phyloP scores from a whole-genome alignment of 2,113 vertebrate species.

The Ceratotherium simum region DNA sequence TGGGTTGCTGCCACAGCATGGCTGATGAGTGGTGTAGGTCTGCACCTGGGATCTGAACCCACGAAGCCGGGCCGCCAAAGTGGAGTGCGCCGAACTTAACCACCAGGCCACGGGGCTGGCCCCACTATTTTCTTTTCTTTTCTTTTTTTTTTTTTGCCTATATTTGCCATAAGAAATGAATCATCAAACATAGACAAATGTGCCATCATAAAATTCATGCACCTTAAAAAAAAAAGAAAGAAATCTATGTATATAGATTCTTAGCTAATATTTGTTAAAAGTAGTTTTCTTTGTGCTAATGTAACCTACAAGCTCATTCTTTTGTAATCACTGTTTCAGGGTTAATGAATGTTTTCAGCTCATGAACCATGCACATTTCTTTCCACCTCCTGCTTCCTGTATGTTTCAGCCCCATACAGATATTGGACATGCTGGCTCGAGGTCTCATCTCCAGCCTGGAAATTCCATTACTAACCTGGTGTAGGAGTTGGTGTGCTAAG shows the following conservation, averaged over 20 bases:
- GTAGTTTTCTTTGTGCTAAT: background rate
- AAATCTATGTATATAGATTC: background rate
- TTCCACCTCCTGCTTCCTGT: background rate
- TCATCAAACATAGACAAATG: background rate
- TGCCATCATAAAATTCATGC: background rate
- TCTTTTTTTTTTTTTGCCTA: background rate
- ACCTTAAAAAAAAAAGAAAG: background rate
- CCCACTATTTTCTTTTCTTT: too few species aligned
- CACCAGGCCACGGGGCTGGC: too few species aligned
- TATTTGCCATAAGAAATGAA: constrained; percentile 12
- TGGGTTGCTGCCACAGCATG: too few species aligned
- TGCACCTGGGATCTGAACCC: too few species aligned
- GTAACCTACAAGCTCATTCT: background rate
- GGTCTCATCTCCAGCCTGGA: background rate
- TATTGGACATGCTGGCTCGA: background rate
- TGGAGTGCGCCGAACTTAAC: too few species aligned
- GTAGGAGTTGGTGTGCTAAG: background rate
- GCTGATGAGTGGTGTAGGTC: too few species aligned
- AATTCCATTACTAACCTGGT: background rate
- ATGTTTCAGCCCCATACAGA: background rate
- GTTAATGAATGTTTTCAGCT: background rate
- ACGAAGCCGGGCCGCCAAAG: too few species aligned
- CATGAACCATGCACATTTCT: background rate
- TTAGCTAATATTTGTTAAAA: constrained; percentile 3
- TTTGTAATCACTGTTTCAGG: background rate